Evolutionary conservation across 2,888 invertebrate genomes (phyloP), one percentile per base, ranked within the genome.

Genomic region (Seladonia tumulorum): DNA sequence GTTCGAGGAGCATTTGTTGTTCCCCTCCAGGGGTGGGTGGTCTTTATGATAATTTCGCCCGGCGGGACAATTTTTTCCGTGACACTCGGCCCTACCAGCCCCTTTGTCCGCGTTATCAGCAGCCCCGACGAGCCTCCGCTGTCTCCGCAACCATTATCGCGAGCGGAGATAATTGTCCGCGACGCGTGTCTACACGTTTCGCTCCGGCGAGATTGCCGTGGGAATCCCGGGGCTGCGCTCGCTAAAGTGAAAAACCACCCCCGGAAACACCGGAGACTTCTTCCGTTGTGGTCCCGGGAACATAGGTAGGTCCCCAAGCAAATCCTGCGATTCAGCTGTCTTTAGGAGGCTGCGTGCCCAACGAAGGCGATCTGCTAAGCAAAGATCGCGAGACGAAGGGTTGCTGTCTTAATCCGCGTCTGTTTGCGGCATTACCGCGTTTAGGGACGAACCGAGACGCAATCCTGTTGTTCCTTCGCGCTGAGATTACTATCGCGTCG

Each of bases 341-440:
- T 91, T 91, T 91, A 90, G 90, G 90, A 88, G 89, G 84, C 87
- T 91, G 92, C 87, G 87, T 90, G 86, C 90, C 83, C 89, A 85
- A 79, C 76, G 77, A 79, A 85, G 89, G 82, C 83, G 71, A 70
- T 82, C 84, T 85, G 87, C 79, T 89, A 88, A 88, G 92, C 90
- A 91, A 92, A 92, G 92, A 93, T 92, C 90, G 90, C 89, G 88
- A 88, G 88, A 89, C 90, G 89, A 92, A 90, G 92, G 92, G 90
- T 92, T 92, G 92, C 89, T 85, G 92, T 87, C 92, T 92, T 94
- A 94, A 94, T 94, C 93, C 93, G 87, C 89, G 92, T 92, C 92
- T 94, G 94, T 93, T 94, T 91, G 92, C 88, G 93, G 94, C 92
- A 93, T 93, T 93, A 93, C 91, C 83, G 90, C 87, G 90, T 91